Evolutionary conservation across 2,888 invertebrate species (phyloP).

Genomic region (Heliconius ethilla): DNA sequence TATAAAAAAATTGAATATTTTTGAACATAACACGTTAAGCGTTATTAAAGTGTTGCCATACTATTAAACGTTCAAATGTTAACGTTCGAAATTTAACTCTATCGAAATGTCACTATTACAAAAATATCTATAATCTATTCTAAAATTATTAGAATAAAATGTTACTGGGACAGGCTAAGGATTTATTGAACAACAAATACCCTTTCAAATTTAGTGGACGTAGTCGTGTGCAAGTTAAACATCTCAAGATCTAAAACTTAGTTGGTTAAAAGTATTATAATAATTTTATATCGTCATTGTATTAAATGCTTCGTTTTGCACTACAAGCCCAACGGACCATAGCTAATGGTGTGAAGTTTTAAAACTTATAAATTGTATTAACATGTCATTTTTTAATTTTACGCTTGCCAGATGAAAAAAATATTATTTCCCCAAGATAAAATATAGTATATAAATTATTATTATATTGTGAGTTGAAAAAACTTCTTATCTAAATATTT

Average conservation of each 20-base stretch:
- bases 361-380: neutral
- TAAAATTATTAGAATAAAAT: conserved; percentile 73
- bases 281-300: conserved; percentile 55
- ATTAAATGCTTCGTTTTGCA: conserved; percentile 65
- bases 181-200: conserved; percentile 79
- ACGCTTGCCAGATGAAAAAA: no score
- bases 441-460: no score
- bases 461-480: no score
- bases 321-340: conserved; percentile 46
- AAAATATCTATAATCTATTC: conserved; percentile 80
- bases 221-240: conserved; percentile 59
- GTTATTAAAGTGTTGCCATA: conserved; percentile 29
- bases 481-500: neutral
- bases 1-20: neutral
- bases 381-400: no score
- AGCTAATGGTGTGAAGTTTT: conserved; percentile 38
- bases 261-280: conserved; percentile 54
- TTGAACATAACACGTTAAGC: conserved; percentile 11
- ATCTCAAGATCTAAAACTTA: conserved; percentile 63
- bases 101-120: conserved; percentile 78
- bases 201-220: conserved; percentile 65
- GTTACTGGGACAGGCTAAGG: conserved; percentile 79
- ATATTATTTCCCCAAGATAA: no score
- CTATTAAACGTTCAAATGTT: conserved; percentile 53
- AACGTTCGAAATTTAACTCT: conserved; percentile 61